A percentile compares a stretch with the other conserved stretches of the same genome.
Evolutionary conservation across 2,888 invertebrate species (phyloP).

Genomic region (Himalopsyche anomala): DNA sequence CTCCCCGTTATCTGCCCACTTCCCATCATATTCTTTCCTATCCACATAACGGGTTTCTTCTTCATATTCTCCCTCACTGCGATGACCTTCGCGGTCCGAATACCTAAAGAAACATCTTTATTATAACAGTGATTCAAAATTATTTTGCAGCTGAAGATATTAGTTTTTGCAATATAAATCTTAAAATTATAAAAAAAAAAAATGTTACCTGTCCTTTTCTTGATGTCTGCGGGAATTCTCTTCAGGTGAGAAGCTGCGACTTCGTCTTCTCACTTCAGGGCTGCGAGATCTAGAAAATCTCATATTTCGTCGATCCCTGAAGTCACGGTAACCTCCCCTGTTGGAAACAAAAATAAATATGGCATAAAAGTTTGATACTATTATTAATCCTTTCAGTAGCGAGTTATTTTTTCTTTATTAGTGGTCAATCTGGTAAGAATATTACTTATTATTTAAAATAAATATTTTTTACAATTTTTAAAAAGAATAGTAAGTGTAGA

Average conservation of each 20-base stretch:
- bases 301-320: slow-evolving; percentile 81
- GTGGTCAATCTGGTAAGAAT: no score
- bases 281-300: slow-evolving; percentile 79
- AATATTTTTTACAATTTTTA: no score
- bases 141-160: neutral
- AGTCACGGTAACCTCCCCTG: slow-evolving; percentile 80
- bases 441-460: no score
- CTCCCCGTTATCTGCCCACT: slow-evolving; percentile 80
- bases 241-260: slow-evolving; percentile 74
- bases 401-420: neutral
- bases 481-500: no score
- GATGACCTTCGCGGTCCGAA: slow-evolving; percentile 74
- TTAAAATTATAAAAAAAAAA: no score
- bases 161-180: neutral
- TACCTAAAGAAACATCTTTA: slow-evolving; percentile 70
- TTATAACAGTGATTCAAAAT: neutral
- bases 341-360: neutral
- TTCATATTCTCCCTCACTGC: slow-evolving; percentile 77
- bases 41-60: slow-evolving; percentile 77
- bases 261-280: slow-evolving; percentile 73
- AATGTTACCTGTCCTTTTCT: slow-evolving; percentile 70
- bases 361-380: neutral
- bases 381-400: neutral
- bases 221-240: slow-evolving; percentile 71
- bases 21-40: slow-evolving; percentile 81